Evolutionary conservation across 2,113 vertebrate genomes (phyloP).

Genomic region (Cyprinodon brontotheroides): DNA sequence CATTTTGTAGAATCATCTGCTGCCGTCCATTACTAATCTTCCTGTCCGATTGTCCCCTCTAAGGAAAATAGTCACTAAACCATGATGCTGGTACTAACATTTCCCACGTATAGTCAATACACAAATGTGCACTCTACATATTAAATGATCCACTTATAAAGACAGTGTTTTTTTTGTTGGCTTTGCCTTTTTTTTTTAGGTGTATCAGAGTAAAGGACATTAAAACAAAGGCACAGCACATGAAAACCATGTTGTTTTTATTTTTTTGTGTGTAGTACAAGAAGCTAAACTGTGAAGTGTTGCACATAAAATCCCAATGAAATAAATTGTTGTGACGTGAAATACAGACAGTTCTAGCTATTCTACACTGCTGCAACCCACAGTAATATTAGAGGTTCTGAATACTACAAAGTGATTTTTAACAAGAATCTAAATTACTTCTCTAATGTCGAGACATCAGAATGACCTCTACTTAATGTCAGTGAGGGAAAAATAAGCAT

Average conservation of each 20-base stretch:
- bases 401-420: conserved; percentile 11
- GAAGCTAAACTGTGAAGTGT: background rate
- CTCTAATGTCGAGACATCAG: conserved; percentile 16
- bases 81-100: no score
- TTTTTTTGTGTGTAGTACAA: background rate
- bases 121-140: background rate
- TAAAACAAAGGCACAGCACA: background rate
- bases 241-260: no score
- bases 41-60: no score
- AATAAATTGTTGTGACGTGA: background rate
- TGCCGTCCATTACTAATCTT: no score
- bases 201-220: background rate
- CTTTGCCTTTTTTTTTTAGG: background rate
- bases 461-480: conserved; percentile 47
- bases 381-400: conserved; percentile 2
- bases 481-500: conserved; percentile 30
- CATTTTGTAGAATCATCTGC: background rate
- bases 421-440: conserved; percentile 41
- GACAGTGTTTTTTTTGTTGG: background rate
- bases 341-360: background rate
- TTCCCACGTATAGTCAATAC: background rate
- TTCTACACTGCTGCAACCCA: background rate
- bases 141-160: no score
- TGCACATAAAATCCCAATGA: background rate
- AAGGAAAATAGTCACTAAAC: no score